Evolutionary conservation across 2,888 invertebrate species (phyloP), one percentile per base, ranked within the genome.

Genomic region (Salpingus planirostris): DNA sequence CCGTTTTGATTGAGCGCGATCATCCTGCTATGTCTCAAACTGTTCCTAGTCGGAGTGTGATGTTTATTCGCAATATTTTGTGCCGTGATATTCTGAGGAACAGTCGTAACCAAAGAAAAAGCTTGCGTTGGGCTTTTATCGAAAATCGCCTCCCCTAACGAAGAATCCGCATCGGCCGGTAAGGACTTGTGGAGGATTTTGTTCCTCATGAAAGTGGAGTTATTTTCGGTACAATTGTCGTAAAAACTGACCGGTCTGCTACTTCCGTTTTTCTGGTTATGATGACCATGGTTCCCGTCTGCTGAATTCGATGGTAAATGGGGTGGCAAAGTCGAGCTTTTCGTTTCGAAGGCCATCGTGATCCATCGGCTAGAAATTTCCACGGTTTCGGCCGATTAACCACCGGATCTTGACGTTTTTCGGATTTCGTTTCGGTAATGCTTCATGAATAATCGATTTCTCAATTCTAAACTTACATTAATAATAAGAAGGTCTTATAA

Each of bases 11-110:
- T 73, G 55, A 78, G 67, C 12, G 78, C 78, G 43, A 80, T 71
- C 78, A 80, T 79, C 42, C 80, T 66, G 55, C 78, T 78, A 54
- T 80, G 80, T 43, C 80, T 65, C 42, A 80, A 65, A 51, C 78
- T 79, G 55, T 74, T 77, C 50, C 79, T 68, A 13, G 79, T 80
- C 27, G 80, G 80, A 11, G 76, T 73, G 57, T 80, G 80, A n/a
- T n/a, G n/a, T 40, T 77, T 67, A 28, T 74, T 76, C 22, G 75
- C 74, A 43, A 79, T 72, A 59, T 71, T 73, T 43, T 67, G 66
- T 13, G 70, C 70, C 30, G 74, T 73, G 46, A 79, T 71, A 59
- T 78, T 79, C 57, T 78, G 78, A 30, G 80, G 80, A 38, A 80
- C 80, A 3, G 80, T 80, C 18, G 80, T 80, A 46, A 66, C 66